Conservation (phyloP, 2,888 invertebrate genomes). For the Limnephilus auricula region DNA sequence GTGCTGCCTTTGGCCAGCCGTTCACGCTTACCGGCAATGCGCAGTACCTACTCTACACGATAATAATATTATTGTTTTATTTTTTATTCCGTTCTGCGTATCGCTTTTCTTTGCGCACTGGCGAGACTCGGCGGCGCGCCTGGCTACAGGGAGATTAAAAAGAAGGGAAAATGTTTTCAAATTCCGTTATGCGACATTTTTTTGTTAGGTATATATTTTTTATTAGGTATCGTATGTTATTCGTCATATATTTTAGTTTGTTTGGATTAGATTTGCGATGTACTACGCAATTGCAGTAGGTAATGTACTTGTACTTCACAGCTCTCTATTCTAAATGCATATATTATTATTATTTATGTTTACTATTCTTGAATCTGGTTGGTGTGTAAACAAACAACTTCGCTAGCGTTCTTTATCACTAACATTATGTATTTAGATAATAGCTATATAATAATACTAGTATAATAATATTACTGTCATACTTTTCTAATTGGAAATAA, state of each 20-base stretch:
- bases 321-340: not conserved
- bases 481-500: too few relatives aligned
- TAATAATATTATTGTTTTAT: slow-evolving; percentile 30
- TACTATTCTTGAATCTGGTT: not conserved
- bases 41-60: not conserved
- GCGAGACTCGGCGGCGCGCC: slow-evolving; percentile 42
- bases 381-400: not conserved
- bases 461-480: too few relatives aligned
- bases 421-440: too few relatives aligned
- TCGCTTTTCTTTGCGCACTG: slow-evolving; percentile 30
- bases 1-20: slow-evolving; percentile 18
- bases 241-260: not conserved
- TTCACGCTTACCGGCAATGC: not conserved
- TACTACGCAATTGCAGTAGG: not conserved
- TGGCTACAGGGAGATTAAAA: not conserved
- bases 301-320: too few relatives aligned
- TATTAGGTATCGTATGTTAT: too few relatives aligned
- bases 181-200: not conserved
- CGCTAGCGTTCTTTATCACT: not conserved
- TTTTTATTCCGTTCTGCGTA: slow-evolving; percentile 38
- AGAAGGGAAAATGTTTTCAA: not conserved
- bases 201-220: not conserved
- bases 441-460: too few relatives aligned
- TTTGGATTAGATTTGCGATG: not conserved
- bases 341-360: not conserved